Evolutionary conservation across 2,888 invertebrate species (phyloP).

Genomic region (Agriotes lineatus): DNA sequence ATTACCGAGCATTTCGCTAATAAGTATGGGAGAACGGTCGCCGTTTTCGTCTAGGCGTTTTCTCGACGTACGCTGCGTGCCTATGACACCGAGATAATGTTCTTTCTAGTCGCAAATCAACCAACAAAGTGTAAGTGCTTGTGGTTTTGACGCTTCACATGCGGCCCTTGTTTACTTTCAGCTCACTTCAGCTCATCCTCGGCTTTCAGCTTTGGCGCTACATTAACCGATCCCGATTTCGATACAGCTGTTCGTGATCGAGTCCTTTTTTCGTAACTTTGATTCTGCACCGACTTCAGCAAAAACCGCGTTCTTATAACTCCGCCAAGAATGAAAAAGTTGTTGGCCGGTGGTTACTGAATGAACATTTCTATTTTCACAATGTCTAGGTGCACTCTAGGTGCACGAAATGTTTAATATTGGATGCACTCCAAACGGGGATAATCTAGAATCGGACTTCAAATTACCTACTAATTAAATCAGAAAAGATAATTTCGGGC

Average conservation of each 20-base stretch:
- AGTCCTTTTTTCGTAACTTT: background rate
- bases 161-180: slow-evolving; percentile 34
- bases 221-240: slow-evolving; percentile 33
- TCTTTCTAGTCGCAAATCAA: slow-evolving; percentile 31
- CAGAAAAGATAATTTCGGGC: too few relatives aligned
- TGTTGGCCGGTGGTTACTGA: too few relatives aligned
- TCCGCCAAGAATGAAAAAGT: too few relatives aligned
- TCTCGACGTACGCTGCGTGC: background rate
- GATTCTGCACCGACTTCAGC: too few relatives aligned
- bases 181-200: slow-evolving; percentile 37
- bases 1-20: too few relatives aligned
- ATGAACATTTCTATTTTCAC: too few relatives aligned
- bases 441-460: too few relatives aligned
- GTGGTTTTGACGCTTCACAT: slow-evolving; percentile 41
- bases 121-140: slow-evolving; percentile 37
- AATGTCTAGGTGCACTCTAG: too few relatives aligned
- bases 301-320: too few relatives aligned
- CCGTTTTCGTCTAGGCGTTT: background rate
- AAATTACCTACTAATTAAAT: too few relatives aligned
- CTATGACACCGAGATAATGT: slow-evolving; percentile 28
- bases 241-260: slow-evolving; percentile 31
- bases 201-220: slow-evolving; percentile 35
- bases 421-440: too few relatives aligned
- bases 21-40: background rate
- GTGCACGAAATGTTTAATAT: too few relatives aligned